Evolutionary conservation across 2,888 invertebrate genomes (phyloP), one percentile per base, ranked within the genome.

Genomic region (Hyles lineata): DNA sequence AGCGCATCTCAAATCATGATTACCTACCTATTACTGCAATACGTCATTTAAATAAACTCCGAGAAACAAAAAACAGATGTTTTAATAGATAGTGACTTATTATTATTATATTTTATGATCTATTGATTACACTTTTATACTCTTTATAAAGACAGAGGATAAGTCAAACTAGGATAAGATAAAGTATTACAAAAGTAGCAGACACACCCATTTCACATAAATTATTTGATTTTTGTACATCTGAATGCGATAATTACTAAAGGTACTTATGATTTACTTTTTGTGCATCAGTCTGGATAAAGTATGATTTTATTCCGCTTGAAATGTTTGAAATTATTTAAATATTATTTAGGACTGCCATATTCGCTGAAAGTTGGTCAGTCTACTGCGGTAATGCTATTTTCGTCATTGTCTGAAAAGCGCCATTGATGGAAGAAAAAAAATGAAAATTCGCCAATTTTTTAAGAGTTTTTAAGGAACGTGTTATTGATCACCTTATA

Each of bases 221-320:
- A 55, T 55, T 6, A n/a, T 55, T 55, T 55, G 55, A n/a, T 55
- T 55, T 19, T 52, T 52, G 52, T 0, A 52, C 52, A 19, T 19
- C 1, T n/a, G 0, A 52, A 17, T 52, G n/a, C 55, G 55, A 55
- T 55, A n/a, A 6, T 55, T 1, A n/a, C 1, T n/a, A 7, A 7
- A 55, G 19, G n/a, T 55, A 55, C n/a, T 55, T 62, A 62, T n/a
- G n/a, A 62, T 62, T 35, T 21, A 62, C 43, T 21, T 62, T n/a
- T 21, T 3, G 21, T 35, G 15, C 11, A 43, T 63, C 21, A 21
- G 7, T 43, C 50, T 23, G 3, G 43, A 21, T 17, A 67, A 23
- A 43, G 29, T 43, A 3, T 9, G 8, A 62, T 32, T n/a, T 4
- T 15, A 35, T 43, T 63, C 9, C 9, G 35, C 35, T 21, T 35